Conservation (phyloP, 2,888 invertebrate species). For the Brachylomia viminalis region DNA sequence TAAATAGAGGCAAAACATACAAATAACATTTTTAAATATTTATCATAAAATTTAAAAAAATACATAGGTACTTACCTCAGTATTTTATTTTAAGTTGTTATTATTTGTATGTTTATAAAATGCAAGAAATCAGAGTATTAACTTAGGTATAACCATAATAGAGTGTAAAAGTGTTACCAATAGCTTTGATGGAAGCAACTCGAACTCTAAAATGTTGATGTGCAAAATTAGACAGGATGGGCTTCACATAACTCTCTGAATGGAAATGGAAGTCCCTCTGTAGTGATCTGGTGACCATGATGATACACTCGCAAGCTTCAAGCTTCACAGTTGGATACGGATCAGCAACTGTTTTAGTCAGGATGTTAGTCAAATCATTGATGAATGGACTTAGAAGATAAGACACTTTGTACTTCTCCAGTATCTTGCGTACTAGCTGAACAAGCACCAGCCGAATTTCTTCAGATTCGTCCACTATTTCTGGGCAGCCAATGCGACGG, state of each 20-base stretch:
- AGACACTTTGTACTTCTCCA: conserved; percentile 91
- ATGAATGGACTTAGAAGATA: conserved; percentile 92
- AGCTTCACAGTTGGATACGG: conserved; percentile 95
- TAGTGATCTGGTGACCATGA: conserved; percentile 91
- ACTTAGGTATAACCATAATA: not conserved
- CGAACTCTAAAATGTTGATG: conserved; percentile 96
- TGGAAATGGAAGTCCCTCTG: conserved; percentile 94
- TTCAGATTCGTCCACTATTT: conserved; percentile 93
- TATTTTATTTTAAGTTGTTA: not conserved
- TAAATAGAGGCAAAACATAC: not conserved
- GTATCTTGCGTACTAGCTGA: conserved; percentile 91
- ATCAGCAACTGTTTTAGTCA: conserved; percentile 93
- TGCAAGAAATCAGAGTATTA: not conserved
- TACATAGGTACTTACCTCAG: not conserved
- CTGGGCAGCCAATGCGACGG: conserved; percentile 94
- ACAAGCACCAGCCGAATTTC: conserved; percentile 94
- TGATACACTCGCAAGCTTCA: conserved; percentile 93
- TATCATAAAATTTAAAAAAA: not conserved
- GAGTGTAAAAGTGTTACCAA: conserved; percentile 87
- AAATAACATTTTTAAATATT: not conserved
- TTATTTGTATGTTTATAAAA: not conserved
- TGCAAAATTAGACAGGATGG: conserved; percentile 93
- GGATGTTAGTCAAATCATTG: conserved; percentile 94
- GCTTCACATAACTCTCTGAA: conserved; percentile 93
- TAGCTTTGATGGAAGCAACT: conserved; percentile 93